Conservation (phyloP, 2,888 invertebrate genomes). For the Microctonus aethiopoides region DNA sequence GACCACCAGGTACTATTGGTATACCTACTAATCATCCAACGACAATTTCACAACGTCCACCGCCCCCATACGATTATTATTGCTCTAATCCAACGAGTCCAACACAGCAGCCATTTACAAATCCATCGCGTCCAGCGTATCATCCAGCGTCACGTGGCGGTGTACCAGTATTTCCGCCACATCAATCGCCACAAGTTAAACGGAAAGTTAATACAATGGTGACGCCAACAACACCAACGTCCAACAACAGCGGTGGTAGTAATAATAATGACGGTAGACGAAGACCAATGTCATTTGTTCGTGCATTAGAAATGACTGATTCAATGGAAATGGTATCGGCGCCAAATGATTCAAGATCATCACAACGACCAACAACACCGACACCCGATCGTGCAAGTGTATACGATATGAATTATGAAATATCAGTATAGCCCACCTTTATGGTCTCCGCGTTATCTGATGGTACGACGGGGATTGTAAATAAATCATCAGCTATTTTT, state of each 20-base stretch:
- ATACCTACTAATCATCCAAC: conserved; percentile 41
- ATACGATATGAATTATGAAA: conserved; percentile 95
- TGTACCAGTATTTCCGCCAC: conserved; percentile 75
- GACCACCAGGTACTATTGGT: conserved; percentile 43
- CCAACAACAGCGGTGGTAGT: conserved; percentile 4
- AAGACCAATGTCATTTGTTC: conserved; percentile 88
- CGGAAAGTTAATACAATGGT: conserved; percentile 58
- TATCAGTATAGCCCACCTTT: conserved; percentile 82
- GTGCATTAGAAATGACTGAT: conserved; percentile 90
- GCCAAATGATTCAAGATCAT: conserved; percentile 52
- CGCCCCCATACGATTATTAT: conserved; percentile 69
- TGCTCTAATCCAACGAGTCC: conserved; percentile 82
- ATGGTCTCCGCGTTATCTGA: conserved; percentile 54
- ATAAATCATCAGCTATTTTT: conserved; percentile 48
- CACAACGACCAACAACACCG: conserved; percentile 69
- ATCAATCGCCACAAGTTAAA: conserved; percentile 61
- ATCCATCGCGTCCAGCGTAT: conserved; percentile 68
- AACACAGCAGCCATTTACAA: conserved; percentile 69
- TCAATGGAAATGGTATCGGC: conserved; percentile 82
- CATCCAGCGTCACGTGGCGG: conserved; percentile 76
- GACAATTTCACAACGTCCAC: conserved; percentile 47
- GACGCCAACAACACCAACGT: conserved; percentile 67
- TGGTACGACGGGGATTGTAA: conserved; percentile 58
- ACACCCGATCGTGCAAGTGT: conserved; percentile 89
- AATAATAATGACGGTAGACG: conserved; percentile 66